Percentiles rank a stretch among this genome's conserved stretches.
phyloP scores from a whole-genome alignment of 2,797 vertebrate species.

The Okamejei kenojei region DNA sequence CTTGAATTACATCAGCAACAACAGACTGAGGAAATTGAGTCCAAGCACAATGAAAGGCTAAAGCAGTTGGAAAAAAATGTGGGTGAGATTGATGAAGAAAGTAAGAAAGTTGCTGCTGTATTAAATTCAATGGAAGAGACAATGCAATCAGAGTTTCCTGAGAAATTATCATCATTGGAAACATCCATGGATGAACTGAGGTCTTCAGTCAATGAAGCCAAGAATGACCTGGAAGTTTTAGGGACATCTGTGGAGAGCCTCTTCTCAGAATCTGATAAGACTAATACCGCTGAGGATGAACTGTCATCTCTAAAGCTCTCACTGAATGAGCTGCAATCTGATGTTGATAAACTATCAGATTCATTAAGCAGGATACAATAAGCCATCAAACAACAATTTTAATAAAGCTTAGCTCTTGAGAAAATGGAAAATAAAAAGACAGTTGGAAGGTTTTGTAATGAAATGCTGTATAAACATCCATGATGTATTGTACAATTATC shows the following conservation, averaged over 20 bases:
- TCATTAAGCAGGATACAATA: slow-evolving; percentile 16
- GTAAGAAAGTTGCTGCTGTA: not conserved
- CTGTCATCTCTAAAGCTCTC: slow-evolving; percentile 62
- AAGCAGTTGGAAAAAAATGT: not conserved
- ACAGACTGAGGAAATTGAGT: slow-evolving; percentile 45
- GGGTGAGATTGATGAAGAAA: slow-evolving; percentile 36
- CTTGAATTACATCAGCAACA: slow-evolving; percentile 46
- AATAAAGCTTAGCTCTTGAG: not conserved
- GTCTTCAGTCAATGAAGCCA: slow-evolving; percentile 58
- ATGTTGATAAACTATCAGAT: slow-evolving; percentile 62
- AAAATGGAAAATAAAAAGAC: slow-evolving; percentile 1
- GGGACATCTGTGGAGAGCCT: slow-evolving; percentile 62
- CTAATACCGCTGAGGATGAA: slow-evolving; percentile 68
- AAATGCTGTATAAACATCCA: not conserved
- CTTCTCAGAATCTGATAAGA: slow-evolving; percentile 67
- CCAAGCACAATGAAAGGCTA: not conserved
- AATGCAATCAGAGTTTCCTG: slow-evolving; percentile 36
- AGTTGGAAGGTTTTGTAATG: slow-evolving; percentile 7
- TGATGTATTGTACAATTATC: not conserved
- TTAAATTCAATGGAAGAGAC: slow-evolving; percentile 14
- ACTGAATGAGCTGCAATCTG: slow-evolving; percentile 62
- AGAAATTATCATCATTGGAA: slow-evolving; percentile 53
- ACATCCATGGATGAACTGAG: slow-evolving; percentile 55
- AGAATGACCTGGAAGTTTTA: slow-evolving; percentile 68
- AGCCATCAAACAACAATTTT: not conserved